Conservation (phyloP, 2,113 vertebrate species). For the Nycticryphes semicollaris region DNA sequence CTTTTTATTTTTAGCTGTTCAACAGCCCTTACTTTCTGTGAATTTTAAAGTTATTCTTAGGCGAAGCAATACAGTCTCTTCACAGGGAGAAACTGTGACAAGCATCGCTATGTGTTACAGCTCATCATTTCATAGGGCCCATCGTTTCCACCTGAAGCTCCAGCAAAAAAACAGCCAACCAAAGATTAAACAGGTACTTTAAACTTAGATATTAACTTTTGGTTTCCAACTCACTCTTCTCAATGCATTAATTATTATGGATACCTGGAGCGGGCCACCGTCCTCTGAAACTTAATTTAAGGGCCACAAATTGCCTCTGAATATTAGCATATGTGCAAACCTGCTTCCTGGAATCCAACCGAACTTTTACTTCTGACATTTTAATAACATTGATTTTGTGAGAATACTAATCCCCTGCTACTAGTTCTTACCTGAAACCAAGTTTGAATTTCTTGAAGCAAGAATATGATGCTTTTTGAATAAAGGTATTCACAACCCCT, state of each 20-base stretch:
- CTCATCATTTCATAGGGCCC: conserved; percentile 10
- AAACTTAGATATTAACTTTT: neutral
- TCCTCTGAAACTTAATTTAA: conserved; percentile 14
- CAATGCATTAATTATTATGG: neutral
- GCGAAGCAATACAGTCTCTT: conserved; percentile 31
- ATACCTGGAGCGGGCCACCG: neutral
- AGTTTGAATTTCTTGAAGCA: neutral
- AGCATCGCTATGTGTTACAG: neutral
- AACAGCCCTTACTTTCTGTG: conserved; percentile 58
- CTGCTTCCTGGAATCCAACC: neutral
- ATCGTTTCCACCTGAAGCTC: conserved; percentile 27
- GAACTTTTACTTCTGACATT: neutral
- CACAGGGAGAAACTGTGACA: conserved; percentile 38
- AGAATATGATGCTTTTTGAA: neutral
- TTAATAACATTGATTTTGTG: neutral
- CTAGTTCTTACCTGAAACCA: neutral
- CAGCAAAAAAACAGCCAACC: neutral
- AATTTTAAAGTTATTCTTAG: conserved; percentile 64
- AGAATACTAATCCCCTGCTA: neutral
- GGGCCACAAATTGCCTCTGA: neutral
- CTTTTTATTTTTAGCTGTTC: conserved; percentile 51
- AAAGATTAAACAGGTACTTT: neutral
- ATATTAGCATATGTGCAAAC: neutral
- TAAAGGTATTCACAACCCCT: neutral
- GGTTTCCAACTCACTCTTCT: neutral